These are phyloP conservation scores for Heterochromis multidens DNA, from an alignment of 2,113 vertebrate species.

Conservation along the genomic window DNA sequence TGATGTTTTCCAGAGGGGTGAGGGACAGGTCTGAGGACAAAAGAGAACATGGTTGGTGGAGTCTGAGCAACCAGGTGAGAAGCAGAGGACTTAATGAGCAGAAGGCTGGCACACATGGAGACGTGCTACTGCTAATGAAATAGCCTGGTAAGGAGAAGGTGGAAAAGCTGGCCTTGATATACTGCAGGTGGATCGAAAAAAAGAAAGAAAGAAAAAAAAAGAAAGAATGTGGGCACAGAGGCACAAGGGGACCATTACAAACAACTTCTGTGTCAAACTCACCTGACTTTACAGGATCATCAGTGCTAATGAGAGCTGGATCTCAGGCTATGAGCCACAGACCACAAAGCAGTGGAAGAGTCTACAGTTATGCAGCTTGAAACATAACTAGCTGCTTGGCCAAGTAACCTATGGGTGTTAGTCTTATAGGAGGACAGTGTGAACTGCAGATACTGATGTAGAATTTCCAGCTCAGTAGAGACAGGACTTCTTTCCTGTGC, in stretches of 20 bases:
- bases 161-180: neutral
- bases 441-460: neutral
- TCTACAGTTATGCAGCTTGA: neutral
- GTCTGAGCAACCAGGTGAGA: neutral
- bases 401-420: neutral
- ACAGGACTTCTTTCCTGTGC: neutral
- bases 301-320: neutral
- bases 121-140: neutral
- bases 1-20: neutral
- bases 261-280: neutral
- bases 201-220: too few relatives aligned
- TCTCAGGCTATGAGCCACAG: neutral
- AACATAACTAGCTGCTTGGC: neutral
- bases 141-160: neutral
- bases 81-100: neutral
- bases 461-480: neutral
- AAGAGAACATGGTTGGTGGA: neutral
- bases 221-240: neutral
- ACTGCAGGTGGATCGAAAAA: too few relatives aligned
- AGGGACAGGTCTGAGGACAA: neutral
- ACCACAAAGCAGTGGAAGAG: neutral
- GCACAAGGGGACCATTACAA: neutral
- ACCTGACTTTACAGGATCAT: neutral
- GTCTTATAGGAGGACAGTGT: neutral
- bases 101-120: neutral